phyloP scores from a whole-genome alignment of 1,140 invertebrate genomes.

The Conus ventricosus region DNA sequence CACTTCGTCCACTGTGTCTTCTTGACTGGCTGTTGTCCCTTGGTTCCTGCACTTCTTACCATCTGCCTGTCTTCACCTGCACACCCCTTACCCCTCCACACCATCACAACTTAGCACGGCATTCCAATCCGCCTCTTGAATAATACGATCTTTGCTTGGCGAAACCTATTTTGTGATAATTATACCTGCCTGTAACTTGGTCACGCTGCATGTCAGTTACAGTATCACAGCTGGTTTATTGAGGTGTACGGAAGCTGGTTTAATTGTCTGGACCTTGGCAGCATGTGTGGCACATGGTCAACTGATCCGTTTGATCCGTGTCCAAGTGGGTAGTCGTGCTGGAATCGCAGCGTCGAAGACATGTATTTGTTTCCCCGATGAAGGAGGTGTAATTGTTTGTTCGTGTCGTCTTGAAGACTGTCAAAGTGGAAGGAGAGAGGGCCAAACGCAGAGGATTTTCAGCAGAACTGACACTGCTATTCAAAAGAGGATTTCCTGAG shows the following conservation, averaged over 20 bases:
- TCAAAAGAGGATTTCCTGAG: no score
- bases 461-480: no score
- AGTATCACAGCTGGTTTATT: not conserved
- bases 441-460: not conserved
- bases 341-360: not conserved
- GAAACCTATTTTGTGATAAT: not conserved
- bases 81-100: no score
- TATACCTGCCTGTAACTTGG: not conserved
- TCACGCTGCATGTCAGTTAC: not conserved
- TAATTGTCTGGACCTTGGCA: no score
- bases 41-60: no score
- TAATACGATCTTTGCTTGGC: not conserved
- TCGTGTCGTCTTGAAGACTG: not conserved
- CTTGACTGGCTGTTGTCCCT: no score
- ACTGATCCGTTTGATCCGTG: not conserved
- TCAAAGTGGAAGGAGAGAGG: conserved; percentile 3
- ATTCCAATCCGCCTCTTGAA: no score
- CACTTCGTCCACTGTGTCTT: no score
- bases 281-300: not conserved
- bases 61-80: no score
- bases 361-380: not conserved
- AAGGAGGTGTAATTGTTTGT: not conserved
- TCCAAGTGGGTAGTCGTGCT: not conserved
- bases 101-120: no score
- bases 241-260: not conserved